A percentile compares a stretch with the other conserved stretches of the same genome.
These are phyloP conservation scores for Hemichromis elongatus DNA, from an alignment of 2,113 vertebrate species.

Conservation along the genomic window DNA sequence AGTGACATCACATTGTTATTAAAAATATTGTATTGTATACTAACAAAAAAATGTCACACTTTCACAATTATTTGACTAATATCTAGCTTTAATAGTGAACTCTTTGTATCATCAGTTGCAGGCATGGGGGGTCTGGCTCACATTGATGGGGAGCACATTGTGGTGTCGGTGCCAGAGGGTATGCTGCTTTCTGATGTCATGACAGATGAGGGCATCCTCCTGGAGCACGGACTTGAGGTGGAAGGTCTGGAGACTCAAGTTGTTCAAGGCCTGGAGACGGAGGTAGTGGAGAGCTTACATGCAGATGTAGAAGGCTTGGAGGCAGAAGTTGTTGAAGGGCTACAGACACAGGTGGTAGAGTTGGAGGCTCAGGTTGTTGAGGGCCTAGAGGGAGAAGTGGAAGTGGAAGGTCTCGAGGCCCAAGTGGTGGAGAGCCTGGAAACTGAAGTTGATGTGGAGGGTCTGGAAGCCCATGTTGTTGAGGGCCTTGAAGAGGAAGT, in stretches of 20 bases:
- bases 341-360: slow-evolving; percentile 67
- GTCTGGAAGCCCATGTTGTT: slow-evolving; percentile 79
- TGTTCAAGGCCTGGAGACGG: slow-evolving; percentile 84
- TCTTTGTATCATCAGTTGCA: slow-evolving; percentile 74
- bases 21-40: not conserved
- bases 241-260: slow-evolving; percentile 77
- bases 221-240: slow-evolving; percentile 88
- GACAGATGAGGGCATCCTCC: slow-evolving; percentile 90
- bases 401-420: slow-evolving; percentile 75
- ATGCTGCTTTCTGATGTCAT: slow-evolving; percentile 96
- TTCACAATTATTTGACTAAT: not conserved
- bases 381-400: slow-evolving; percentile 75
- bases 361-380: slow-evolving; percentile 78
- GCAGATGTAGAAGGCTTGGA: slow-evolving; percentile 78
- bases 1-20: not conserved
- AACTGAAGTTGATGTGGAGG: slow-evolving; percentile 65
- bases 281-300: slow-evolving; percentile 76
- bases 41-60: not conserved
- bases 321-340: slow-evolving; percentile 77
- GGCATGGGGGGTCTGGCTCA: slow-evolving; percentile 97
- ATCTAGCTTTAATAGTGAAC: not conserved
- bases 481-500: slow-evolving; percentile 85
- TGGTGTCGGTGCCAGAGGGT: slow-evolving; percentile 95
- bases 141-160: slow-evolving; percentile 97
- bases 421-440: slow-evolving; percentile 65